A percentile compares a stretch with the other conserved stretches of the same genome.
phyloP scores from a whole-genome alignment of 2,888 invertebrate genomes.

The Amphimallon solstitiale region DNA sequence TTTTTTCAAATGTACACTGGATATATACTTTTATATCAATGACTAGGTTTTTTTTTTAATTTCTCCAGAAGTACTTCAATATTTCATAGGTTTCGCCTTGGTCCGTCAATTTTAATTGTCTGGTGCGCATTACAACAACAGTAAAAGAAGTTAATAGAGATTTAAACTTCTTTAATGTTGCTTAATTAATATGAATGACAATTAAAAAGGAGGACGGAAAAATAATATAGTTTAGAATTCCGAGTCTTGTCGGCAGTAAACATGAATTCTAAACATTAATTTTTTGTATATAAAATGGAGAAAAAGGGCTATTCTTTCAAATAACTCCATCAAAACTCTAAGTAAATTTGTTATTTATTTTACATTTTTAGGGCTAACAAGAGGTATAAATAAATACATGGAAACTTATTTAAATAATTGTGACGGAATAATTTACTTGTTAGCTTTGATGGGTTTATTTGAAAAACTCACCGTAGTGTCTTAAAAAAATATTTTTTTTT shows the following conservation, averaged over 20 bases:
- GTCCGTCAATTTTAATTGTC: constrained; percentile 27
- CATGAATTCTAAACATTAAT: no score
- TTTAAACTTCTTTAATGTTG: neutral
- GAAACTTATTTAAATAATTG: neutral
- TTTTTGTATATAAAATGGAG: no score
- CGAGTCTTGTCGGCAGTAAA: no score
- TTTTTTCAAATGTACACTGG: constrained; percentile 15
- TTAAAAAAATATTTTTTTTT: constrained; percentile 2
- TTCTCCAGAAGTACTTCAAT: neutral
- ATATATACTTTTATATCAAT: constrained; percentile 10
- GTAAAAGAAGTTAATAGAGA: neutral
- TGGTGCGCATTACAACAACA: neutral
- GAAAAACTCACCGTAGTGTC: neutral
- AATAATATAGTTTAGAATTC: constrained; percentile 2
- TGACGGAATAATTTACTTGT: neutral
- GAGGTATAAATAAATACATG: neutral
- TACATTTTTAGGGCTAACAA: no score
- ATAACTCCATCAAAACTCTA: no score
- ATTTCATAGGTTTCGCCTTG: neutral
- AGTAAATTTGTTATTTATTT: no score
- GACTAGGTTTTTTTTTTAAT: constrained; percentile 27
- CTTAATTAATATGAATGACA: neutral
- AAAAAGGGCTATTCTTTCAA: no score
- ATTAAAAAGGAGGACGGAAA: constrained; percentile 21
- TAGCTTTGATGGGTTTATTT: neutral